Percentiles rank a stretch among this genome's conserved stretches.
These are phyloP conservation scores for Chromis chromis DNA, from an alignment of 2,797 vertebrate genomes.

Conservation along the genomic window DNA sequence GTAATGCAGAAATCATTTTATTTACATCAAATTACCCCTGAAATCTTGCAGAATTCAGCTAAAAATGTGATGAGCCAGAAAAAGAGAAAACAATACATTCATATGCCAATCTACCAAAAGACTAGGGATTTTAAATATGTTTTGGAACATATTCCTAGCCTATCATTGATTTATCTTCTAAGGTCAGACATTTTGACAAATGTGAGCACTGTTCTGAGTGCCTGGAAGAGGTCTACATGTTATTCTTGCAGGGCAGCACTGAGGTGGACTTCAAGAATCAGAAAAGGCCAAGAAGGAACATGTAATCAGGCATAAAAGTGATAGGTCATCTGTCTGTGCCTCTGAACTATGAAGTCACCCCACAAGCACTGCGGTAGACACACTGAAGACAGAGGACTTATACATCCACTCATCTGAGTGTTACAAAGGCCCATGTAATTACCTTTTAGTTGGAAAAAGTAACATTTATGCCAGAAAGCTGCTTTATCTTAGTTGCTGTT, in stretches of 20 bases:
- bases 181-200: not conserved
- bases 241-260: constrained; percentile 14
- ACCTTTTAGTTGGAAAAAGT: no score
- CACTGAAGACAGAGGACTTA: constrained; percentile 18
- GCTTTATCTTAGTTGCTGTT: constrained; percentile 12
- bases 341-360: constrained; percentile 58
- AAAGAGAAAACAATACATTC: no score
- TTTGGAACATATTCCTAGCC: not conserved
- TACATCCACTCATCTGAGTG: constrained; percentile 11
- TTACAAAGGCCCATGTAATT: constrained; percentile 24
- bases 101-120: not conserved
- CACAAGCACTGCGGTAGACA: constrained; percentile 1
- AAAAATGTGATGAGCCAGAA: not conserved
- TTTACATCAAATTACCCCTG: not conserved
- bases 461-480: constrained; percentile 8
- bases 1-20: not conserved
- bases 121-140: not conserved
- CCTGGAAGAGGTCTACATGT: constrained; percentile 10
- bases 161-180: not conserved
- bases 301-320: constrained; percentile 48
- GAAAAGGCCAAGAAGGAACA: constrained; percentile 38
- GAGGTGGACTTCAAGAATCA: constrained; percentile 24
- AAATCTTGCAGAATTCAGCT: not conserved
- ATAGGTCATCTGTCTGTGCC: constrained; percentile 28
- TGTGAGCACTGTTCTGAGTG: constrained; percentile 1